Evolutionary conservation across 2,797 vertebrate species (phyloP).

Genomic region (Cuculus canorus): DNA sequence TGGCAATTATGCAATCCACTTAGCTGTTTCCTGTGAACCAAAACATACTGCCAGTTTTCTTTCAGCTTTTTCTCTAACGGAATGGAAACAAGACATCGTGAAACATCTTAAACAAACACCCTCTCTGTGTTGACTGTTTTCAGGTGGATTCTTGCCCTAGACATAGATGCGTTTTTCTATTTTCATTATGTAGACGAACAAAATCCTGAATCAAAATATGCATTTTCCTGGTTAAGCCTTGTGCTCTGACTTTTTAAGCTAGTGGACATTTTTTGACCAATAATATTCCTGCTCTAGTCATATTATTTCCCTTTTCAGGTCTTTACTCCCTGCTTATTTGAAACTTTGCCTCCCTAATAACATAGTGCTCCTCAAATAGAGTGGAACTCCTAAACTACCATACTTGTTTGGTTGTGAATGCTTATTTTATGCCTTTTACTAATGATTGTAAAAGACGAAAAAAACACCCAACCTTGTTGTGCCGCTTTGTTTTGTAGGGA

Average conservation of each 20-base stretch:
- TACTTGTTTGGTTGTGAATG: background rate
- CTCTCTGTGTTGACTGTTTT: background rate
- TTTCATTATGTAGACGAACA: background rate
- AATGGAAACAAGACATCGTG: background rate
- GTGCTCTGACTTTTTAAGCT: background rate
- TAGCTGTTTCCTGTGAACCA: background rate
- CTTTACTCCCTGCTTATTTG: background rate
- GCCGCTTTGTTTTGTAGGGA: too few species aligned
- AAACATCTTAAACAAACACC: background rate
- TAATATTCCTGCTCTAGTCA: background rate
- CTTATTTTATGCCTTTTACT: background rate
- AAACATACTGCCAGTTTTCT: background rate
- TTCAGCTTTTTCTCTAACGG: background rate
- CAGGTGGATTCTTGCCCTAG: background rate
- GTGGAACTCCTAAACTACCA: background rate
- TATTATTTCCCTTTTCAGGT: background rate
- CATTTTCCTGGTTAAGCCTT: background rate
- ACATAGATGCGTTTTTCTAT: background rate
- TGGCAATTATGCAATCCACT: background rate
- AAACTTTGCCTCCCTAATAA: background rate
- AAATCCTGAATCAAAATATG: background rate
- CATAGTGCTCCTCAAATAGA: background rate
- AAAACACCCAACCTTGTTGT: background rate
- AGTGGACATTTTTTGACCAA: background rate
- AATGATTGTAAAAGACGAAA: background rate